phyloP scores from a whole-genome alignment of 2,797 vertebrate genomes.

The Myotis planiceps region DNA sequence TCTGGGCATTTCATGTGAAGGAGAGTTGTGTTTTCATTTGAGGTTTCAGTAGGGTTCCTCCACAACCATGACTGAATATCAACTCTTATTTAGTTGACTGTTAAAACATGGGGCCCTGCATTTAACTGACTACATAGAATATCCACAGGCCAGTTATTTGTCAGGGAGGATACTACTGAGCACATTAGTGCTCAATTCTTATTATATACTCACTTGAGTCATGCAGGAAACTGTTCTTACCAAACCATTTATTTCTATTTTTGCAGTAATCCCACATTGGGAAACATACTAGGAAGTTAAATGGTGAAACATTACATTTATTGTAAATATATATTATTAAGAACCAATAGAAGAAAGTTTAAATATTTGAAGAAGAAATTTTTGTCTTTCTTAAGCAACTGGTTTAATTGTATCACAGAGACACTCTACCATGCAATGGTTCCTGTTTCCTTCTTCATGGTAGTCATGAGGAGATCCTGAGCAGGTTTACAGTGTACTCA shows the following conservation, averaged over 20 bases:
- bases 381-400: background rate
- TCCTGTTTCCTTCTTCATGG: constrained; percentile 4
- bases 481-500: background rate
- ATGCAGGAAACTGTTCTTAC: background rate
- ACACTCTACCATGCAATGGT: background rate
- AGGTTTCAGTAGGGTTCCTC: background rate
- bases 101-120: background rate
- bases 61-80: background rate
- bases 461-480: background rate
- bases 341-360: background rate
- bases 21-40: background rate
- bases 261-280: background rate
- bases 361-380: constrained; percentile 8
- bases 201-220: background rate
- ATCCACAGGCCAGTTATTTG: background rate
- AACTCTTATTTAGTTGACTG: background rate
- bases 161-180: background rate
- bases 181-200: background rate
- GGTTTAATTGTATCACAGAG: background rate
- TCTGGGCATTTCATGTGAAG: background rate
- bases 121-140: background rate
- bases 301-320: background rate
- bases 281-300: background rate
- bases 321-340: background rate
- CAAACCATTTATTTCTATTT: background rate